phyloP scores from a whole-genome alignment of 2,113 vertebrate genomes.

The Scortum barcoo region DNA sequence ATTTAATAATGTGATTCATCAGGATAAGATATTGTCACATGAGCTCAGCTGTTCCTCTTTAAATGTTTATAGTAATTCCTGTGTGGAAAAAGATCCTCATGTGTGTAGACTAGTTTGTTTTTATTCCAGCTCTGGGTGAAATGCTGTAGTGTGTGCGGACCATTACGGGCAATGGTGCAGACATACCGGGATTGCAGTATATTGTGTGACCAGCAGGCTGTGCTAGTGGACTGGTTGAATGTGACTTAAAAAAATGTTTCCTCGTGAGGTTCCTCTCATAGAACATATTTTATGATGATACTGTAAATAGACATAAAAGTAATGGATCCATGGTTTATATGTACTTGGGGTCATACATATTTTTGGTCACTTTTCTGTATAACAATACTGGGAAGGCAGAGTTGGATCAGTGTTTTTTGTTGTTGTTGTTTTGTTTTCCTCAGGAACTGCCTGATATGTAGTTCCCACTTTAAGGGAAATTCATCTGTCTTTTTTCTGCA shows the following conservation, averaged over 20 bases:
- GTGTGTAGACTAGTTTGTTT: conserved; percentile 6
- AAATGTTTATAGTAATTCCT: conserved; percentile 50
- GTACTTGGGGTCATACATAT: conserved; percentile 51
- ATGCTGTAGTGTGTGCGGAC: conserved; percentile 36
- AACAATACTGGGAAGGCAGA: conserved; percentile 30
- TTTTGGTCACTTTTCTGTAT: conserved; percentile 54
- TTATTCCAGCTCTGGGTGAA: conserved; percentile 23
- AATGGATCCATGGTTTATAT: conserved; percentile 55
- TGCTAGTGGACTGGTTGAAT: conserved; percentile 74
- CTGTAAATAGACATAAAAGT: conserved; percentile 59
- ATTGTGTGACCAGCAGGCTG: conserved; percentile 71
- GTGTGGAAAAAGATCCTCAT: conserved; percentile 34
- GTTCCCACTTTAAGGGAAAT: conserved; percentile 57
- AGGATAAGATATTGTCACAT: conserved; percentile 27
- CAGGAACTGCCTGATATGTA: conserved; percentile 63
- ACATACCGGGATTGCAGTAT: conserved; percentile 52
- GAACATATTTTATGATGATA: conserved; percentile 59
- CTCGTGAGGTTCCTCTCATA: conserved; percentile 42
- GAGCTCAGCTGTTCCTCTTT: conserved; percentile 39
- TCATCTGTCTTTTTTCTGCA: conserved; percentile 57
- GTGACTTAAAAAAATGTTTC: conserved; percentile 48
- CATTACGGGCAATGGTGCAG: no score
- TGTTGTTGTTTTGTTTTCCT: conserved; percentile 3
- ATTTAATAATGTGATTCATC: conserved; percentile 37
- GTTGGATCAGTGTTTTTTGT: conserved; percentile 22